These are phyloP conservation scores for Corythornis madagascariensis DNA, from an alignment of 2,113 vertebrate species.

Conservation along the genomic window DNA sequence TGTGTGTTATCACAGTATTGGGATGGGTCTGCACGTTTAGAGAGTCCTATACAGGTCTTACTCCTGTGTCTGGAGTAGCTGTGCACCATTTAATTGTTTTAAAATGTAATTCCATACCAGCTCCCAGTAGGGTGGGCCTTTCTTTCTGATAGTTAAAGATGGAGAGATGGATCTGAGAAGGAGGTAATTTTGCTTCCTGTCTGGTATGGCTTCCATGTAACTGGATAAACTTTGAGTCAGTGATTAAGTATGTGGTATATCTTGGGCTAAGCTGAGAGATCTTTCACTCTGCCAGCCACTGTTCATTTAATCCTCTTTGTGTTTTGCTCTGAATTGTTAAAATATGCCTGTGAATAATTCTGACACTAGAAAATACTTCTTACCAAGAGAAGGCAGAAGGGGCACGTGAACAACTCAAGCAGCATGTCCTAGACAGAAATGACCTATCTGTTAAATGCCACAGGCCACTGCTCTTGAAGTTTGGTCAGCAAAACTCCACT, in stretches of 20 bases:
- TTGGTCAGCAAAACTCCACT: background rate
- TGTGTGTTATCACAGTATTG: background rate
- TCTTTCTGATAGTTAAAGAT: background rate
- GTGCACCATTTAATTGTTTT: background rate
- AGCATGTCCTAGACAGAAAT: background rate
- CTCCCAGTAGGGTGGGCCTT: background rate
- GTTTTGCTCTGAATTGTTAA: background rate
- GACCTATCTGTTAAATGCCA: background rate
- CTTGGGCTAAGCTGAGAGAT: background rate
- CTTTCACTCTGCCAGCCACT: background rate
- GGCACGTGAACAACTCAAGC: accelerated
- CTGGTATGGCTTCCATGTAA: background rate
- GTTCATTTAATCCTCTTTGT: slow-evolving; percentile 1
- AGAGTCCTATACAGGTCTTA: background rate
- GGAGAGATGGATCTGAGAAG: background rate
- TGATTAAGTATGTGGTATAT: background rate
- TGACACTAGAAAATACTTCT: background rate
- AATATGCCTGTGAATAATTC: background rate
- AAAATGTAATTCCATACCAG: background rate
- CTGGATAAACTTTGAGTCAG: background rate
- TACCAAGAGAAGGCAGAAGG: background rate
- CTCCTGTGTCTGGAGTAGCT: background rate
- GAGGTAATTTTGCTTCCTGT: accelerated
- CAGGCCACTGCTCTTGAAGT: background rate
- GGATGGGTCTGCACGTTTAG: background rate